These are phyloP conservation scores for Gryon sp. DNA, from an alignment of 1,140 invertebrate species.

Conservation along the genomic window DNA sequence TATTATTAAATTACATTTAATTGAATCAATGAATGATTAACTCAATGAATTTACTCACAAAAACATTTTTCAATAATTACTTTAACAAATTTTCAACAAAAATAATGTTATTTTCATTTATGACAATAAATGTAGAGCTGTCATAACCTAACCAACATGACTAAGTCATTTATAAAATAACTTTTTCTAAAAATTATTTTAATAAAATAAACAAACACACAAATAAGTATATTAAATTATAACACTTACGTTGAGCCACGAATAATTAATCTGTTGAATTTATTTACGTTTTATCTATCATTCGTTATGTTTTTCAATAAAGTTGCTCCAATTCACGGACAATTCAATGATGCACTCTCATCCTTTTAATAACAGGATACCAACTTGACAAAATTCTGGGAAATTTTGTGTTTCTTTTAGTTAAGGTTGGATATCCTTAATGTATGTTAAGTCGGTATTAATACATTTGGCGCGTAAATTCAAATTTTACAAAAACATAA, in stretches of 20 bases:
- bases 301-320: slow-evolving; percentile 6
- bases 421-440: too few relatives aligned
- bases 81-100: too few relatives aligned
- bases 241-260: neutral
- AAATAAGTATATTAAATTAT: too few relatives aligned
- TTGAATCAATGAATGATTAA: too few relatives aligned
- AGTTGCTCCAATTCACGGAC: slow-evolving; percentile 2
- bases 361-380: slow-evolving; percentile 14
- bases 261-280: neutral
- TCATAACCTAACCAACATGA: slow-evolving; percentile 7
- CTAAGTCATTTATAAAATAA: neutral
- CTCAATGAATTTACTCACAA: neutral
- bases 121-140: slow-evolving; percentile 4
- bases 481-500: too few relatives aligned
- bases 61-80: neutral
- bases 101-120: too few relatives aligned
- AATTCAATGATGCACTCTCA: slow-evolving; percentile 30
- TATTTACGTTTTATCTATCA: slow-evolving; percentile 12
- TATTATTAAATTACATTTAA: too few relatives aligned
- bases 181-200: neutral
- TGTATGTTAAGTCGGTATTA: too few relatives aligned
- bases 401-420: too few relatives aligned
- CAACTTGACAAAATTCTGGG: neutral
- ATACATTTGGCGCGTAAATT: too few relatives aligned
- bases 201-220: neutral